These are phyloP conservation scores for Eucera pruinosa DNA, from an alignment of 2,888 invertebrate genomes.

Conservation along the genomic window DNA sequence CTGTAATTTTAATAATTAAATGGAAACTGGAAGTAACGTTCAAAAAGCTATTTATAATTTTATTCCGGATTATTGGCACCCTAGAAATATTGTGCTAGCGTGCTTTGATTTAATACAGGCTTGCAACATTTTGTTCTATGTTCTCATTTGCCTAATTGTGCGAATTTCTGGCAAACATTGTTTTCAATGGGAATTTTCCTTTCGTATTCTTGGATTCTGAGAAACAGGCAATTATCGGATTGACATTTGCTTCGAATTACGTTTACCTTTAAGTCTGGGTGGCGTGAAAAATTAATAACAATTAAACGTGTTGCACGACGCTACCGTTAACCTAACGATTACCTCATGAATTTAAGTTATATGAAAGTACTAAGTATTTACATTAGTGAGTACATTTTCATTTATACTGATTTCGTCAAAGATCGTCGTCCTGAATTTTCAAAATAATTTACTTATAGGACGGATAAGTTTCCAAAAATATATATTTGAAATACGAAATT, in stretches of 20 bases:
- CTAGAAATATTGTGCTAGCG: not conserved
- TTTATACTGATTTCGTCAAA: too few relatives aligned
- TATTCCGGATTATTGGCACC: not conserved
- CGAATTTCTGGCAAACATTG: not conserved
- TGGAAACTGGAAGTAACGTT: not conserved
- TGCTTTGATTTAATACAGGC: not conserved
- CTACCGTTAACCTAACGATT: not conserved
- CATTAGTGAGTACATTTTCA: too few relatives aligned
- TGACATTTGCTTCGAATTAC: not conserved
- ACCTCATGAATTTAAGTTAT: not conserved
- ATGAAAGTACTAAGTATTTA: not conserved
- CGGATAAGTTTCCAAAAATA: not conserved
- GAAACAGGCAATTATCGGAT: slow-evolving; percentile 35
- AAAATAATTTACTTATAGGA: not conserved
- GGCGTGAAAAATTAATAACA: slow-evolving; percentile 22
- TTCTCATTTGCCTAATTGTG: not conserved
- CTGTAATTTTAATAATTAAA: not conserved
- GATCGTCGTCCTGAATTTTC: too few relatives aligned
- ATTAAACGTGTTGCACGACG: not conserved
- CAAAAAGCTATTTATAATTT: slow-evolving; percentile 2
- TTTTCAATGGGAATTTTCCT: not conserved
- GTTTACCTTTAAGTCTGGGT: slow-evolving; percentile 12
- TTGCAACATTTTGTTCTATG: not conserved
- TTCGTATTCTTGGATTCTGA: slow-evolving; percentile 23
- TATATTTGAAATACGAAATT: not conserved